Conservation (phyloP, 2,888 invertebrate genomes). For the Ligdia adustata region DNA sequence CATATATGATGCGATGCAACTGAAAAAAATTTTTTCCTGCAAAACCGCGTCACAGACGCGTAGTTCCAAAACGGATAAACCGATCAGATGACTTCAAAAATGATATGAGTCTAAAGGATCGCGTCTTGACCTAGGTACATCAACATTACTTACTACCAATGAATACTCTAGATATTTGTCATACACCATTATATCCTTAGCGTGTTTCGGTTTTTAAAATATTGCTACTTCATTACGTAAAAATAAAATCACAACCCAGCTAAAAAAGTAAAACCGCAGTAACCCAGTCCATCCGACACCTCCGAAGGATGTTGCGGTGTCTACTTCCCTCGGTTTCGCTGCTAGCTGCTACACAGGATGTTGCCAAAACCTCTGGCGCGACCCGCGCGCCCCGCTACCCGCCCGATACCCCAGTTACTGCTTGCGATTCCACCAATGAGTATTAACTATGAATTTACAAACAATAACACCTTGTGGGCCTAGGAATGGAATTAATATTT, state of each 20-base stretch:
- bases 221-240: neutral
- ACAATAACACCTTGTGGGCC: conserved; percentile 29
- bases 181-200: no score
- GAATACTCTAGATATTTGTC: no score
- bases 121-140: no score
- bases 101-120: no score
- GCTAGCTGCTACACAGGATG: conserved; percentile 73
- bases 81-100: no score
- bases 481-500: conserved; percentile 26
- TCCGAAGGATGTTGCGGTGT: conserved; percentile 78
- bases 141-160: no score
- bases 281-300: conserved; percentile 34
- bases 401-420: conserved; percentile 50
- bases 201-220: no score
- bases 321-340: conserved; percentile 76
- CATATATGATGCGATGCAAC: no score
- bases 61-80: no score
- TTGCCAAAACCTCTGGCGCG: conserved; percentile 72
- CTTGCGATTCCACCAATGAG: conserved; percentile 51
- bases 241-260: conserved; percentile 8
- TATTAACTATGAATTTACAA: conserved; percentile 51
- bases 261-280: conserved; percentile 9
- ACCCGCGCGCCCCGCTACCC: conserved; percentile 21
- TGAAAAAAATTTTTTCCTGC: no score
- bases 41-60: no score